Evolutionary conservation across 1,140 invertebrate species (phyloP).

Genomic region (Drosophila pruinosa): DNA sequence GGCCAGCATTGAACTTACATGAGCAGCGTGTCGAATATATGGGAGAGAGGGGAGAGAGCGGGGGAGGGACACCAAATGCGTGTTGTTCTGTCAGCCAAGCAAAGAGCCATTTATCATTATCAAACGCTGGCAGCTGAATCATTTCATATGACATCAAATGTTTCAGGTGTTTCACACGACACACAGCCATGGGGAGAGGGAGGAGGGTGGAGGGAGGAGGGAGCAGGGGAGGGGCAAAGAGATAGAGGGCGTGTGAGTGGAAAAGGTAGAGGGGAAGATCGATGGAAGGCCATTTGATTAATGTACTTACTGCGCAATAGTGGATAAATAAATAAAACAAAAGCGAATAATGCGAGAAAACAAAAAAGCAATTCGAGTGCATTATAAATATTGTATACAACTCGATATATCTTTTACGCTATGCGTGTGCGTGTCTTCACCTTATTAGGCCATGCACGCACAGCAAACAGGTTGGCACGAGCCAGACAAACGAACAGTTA

Average conservation of each 20-base stretch:
- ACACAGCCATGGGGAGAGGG: neutral
- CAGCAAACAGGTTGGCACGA: constrained; percentile 72
- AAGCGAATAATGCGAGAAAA: constrained; percentile 34
- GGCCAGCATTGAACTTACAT: constrained; percentile 70
- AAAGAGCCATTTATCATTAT: constrained; percentile 70
- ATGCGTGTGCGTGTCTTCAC: constrained; percentile 21
- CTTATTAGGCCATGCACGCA: constrained; percentile 66
- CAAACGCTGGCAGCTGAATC: constrained; percentile 57
- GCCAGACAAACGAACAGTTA: neutral
- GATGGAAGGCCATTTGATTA: constrained; percentile 45
- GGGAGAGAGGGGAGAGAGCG: neutral
- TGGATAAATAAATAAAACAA: constrained; percentile 42
- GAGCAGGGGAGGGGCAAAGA: neutral
- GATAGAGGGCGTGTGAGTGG: neutral
- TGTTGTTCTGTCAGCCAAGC: constrained; percentile 16
- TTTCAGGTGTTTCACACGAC: constrained; percentile 30
- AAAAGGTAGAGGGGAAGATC: neutral
- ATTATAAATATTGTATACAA: constrained; percentile 66
- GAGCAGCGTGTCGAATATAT: neutral
- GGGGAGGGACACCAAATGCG: neutral
- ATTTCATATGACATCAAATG: constrained; percentile 65
- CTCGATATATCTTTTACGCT: neutral
- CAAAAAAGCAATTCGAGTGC: constrained; percentile 53
- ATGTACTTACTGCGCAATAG: constrained; percentile 39
- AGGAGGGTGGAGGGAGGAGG: neutral